phyloP scores from a whole-genome alignment of 2,888 invertebrate species.

The Steromphala cineraria region DNA sequence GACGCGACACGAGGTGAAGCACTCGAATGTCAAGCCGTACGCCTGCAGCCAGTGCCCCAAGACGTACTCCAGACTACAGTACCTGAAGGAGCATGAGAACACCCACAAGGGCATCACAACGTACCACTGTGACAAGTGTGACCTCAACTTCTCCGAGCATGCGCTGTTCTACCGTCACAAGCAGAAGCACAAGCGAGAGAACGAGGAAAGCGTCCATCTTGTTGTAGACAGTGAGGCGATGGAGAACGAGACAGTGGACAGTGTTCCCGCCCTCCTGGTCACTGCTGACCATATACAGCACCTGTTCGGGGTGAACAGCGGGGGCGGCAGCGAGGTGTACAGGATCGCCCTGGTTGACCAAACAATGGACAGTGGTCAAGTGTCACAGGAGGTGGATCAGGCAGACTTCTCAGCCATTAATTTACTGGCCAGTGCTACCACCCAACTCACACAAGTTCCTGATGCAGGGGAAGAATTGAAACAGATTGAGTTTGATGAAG shows the following conservation, averaged over 20 bases:
- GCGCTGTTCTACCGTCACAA: slow-evolving; percentile 69
- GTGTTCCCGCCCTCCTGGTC: not conserved
- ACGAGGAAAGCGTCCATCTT: not conserved
- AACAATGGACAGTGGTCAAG: not conserved
- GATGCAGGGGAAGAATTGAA: not conserved
- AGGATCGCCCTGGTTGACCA: not conserved
- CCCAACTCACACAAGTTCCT: slow-evolving; percentile 28
- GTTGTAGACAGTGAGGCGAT: not conserved
- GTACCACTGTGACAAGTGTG: slow-evolving; percentile 72
- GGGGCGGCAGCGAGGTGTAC: not conserved
- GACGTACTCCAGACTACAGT: slow-evolving; percentile 74
- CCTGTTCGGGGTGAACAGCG: not conserved
- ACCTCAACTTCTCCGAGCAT: slow-evolving; percentile 66
- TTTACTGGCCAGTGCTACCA: slow-evolving; percentile 45
- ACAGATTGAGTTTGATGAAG: not conserved
- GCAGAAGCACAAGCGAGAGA: slow-evolving; percentile 51
- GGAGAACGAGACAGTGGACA: not conserved
- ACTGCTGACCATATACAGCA: not conserved
- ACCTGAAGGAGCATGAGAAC: slow-evolving; percentile 75
- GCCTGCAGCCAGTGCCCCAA: slow-evolving; percentile 73
- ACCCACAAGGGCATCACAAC: slow-evolving; percentile 74
- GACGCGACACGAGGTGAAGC: slow-evolving; percentile 71
- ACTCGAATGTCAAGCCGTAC: slow-evolving; percentile 74
- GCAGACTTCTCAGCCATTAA: slow-evolving; percentile 51
- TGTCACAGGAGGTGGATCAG: slow-evolving; percentile 23